Percentiles rank a stretch among this genome's conserved stretches.
Evolutionary conservation across 2,113 vertebrate species (phyloP).

Genomic region (Sorex fumeus): DNA sequence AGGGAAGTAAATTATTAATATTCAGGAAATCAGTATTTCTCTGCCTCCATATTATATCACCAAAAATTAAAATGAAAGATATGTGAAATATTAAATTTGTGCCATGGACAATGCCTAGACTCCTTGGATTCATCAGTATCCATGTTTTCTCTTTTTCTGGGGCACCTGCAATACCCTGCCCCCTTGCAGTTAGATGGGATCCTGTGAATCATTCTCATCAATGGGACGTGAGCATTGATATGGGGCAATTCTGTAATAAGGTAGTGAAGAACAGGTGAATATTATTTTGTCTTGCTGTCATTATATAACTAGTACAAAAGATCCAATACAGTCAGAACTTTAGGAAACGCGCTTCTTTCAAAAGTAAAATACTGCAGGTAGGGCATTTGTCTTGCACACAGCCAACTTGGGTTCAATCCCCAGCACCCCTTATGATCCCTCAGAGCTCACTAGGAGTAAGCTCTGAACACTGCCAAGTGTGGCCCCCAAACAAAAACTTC

Average conservation of each 20-base stretch:
- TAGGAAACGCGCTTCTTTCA: too few species aligned
- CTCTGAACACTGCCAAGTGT: too few species aligned
- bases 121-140: neutral
- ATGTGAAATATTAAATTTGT: neutral
- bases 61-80: conserved; percentile 12
- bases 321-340: neutral
- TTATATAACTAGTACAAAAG: neutral
- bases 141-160: neutral
- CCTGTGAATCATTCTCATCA: neutral
- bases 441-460: too few species aligned
- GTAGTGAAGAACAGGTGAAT: neutral
- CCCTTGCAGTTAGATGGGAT: neutral
- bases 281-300: neutral
- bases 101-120: too few species aligned
- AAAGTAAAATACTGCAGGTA: too few species aligned
- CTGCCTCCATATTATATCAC: neutral
- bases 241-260: neutral
- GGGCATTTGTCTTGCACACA: too few species aligned
- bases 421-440: too few species aligned
- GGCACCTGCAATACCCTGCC: neutral
- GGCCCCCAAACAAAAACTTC: too few species aligned
- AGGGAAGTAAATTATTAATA: neutral
- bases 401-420: too few species aligned
- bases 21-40: neutral
- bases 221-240: neutral